phyloP scores from a whole-genome alignment of 2,888 invertebrate species.

The Bugulina stolonifera region DNA sequence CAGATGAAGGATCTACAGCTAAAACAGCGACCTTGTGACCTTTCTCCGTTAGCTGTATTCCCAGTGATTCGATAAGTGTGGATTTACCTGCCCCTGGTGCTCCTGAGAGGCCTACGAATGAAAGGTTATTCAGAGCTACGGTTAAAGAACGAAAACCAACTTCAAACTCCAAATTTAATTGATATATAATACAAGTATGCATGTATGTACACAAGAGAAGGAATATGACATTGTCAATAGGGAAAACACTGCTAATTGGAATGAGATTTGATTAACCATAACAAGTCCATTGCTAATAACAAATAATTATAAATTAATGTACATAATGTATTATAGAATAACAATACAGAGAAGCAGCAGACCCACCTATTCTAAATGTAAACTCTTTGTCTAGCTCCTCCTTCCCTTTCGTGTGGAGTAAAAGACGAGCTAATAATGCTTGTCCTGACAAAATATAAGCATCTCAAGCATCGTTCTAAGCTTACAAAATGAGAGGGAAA shows the following conservation, averaged over 20 bases:
- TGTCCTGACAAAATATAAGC: slow-evolving; percentile 49
- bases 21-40: slow-evolving; percentile 58
- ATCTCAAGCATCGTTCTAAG: too few species aligned
- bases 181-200: too few species aligned
- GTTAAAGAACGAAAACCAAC: not conserved
- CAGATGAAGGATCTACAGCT: slow-evolving; percentile 60
- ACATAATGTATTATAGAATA: not conserved
- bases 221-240: not conserved
- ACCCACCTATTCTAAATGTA: slow-evolving; percentile 23
- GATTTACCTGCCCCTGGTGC: slow-evolving; percentile 63
- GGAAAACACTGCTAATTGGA: too few species aligned
- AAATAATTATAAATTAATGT: too few species aligned
- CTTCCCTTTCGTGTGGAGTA: slow-evolving; percentile 30
- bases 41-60: slow-evolving; percentile 55
- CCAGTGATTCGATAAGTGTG: slow-evolving; percentile 60
- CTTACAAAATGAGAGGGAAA: too few species aligned
- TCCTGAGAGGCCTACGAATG: slow-evolving; percentile 56
- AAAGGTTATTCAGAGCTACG: not conserved
- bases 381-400: not conserved
- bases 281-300: too few species aligned
- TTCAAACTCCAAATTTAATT: not conserved
- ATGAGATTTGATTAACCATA: too few species aligned
- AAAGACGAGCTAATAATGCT: slow-evolving; percentile 44
- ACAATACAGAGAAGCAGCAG: not conserved
- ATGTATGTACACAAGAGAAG: too few species aligned